Base-by-base conservation (phyloP, 2,888 invertebrate genomes). In the Drosophila melanocephala region DNA sequence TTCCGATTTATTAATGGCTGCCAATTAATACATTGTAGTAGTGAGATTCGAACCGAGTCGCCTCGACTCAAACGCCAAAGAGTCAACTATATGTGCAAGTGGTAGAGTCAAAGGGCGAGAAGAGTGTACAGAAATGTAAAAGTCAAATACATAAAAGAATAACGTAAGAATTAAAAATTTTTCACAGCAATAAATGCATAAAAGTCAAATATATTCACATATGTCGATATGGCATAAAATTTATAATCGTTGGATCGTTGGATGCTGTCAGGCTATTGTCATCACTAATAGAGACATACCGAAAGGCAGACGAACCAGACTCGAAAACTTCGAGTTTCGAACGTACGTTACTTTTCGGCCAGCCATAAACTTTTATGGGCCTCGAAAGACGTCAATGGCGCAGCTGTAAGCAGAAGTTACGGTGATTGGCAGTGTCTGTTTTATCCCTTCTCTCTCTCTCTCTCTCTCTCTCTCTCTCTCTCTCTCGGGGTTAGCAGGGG, bases 121-220 rank as follows among this genome's bases (percentile, higher is more conserved):
- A 47, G 35, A 56, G 19, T 42, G 51, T 69, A 58, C 71, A 72
- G 68, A 87, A 81, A 87, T 79, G 73, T 87, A 77, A 87, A 81
- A 87, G 85, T 77, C 77, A 71, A 89, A 89, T 64, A 52, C 63
- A 79, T 81, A 90, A 86, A 86, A 75, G 69, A 75, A 87, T 90
- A 90, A 80, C 79, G 77, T 74, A 73, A 83, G 91, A 89, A 87
- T 89, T 82, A 90, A 87, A 80, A 89, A 82, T 81, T 90, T 87
- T 89, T 91, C 90, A 89, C 89, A 91, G 91, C 79, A 84, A 89
- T 89, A 91, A 91, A 89, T 78, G 74, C 84, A 89, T 89, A 90
- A 91, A 88, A 85, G 53, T 83, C 73, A 80, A 52, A 89, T 65
- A 74, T 71, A 65, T 55, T 51, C 65, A 75, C 55, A 60, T 65